A percentile compares a stretch with the other conserved stretches of the same genome.
Evolutionary conservation across 2,113 vertebrate genomes (phyloP).

Genomic region (Dasyornis broadbenti): DNA sequence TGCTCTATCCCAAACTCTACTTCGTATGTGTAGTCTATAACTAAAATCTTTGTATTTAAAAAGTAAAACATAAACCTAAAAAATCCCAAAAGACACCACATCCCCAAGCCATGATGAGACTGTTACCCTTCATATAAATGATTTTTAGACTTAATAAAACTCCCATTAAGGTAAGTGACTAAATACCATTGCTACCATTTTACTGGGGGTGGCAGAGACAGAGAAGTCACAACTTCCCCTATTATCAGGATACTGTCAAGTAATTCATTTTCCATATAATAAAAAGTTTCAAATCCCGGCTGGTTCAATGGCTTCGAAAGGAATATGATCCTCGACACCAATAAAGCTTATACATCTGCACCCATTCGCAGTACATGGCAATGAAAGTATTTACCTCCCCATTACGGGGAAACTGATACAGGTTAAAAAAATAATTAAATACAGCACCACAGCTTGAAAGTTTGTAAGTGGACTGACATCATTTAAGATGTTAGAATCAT

Average conservation of each 20-base stretch:
- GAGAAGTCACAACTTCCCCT: neutral
- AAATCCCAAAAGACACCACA: neutral
- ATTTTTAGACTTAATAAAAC: neutral
- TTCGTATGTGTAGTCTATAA: neutral
- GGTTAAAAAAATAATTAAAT: neutral
- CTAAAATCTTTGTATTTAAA: neutral
- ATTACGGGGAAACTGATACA: neutral
- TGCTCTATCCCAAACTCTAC: neutral
- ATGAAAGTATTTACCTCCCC: neutral
- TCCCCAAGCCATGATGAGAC: neutral
- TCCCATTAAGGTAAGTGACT: neutral
- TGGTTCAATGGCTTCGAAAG: neutral
- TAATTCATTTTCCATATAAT: neutral
- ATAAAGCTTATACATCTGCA: neutral
- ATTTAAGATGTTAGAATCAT: neutral
- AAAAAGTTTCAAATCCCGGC: neutral
- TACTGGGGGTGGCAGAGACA: rapidly evolving
- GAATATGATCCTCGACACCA: neutral
- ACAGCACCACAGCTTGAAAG: neutral
- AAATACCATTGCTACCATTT: neutral
- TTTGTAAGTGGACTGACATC: neutral
- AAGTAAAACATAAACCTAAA: neutral
- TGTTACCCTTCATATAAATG: neutral
- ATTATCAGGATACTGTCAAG: neutral
- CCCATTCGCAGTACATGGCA: neutral